Conservation (phyloP, 2,113 vertebrate species). For the Gorsachius goisagi region DNA sequence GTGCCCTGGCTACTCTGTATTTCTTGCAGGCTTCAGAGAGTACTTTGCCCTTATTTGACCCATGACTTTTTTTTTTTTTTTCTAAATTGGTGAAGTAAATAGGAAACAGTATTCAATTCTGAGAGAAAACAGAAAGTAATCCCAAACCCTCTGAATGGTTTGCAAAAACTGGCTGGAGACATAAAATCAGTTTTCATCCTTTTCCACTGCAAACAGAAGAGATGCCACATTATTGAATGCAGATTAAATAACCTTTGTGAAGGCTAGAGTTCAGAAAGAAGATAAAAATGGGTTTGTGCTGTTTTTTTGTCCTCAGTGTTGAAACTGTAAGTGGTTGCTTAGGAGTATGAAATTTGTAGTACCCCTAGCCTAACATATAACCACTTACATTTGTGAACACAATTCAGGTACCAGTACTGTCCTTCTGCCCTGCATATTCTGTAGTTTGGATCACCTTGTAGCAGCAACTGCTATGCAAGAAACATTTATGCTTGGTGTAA, state of each 20-base stretch:
- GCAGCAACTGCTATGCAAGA: neutral
- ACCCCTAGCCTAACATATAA: neutral
- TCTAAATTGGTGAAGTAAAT: neutral
- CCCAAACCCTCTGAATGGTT: neutral
- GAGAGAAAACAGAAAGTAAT: neutral
- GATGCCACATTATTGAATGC: neutral
- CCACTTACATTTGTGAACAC: neutral
- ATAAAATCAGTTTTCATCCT: neutral
- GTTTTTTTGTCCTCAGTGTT: neutral
- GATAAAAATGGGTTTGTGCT: neutral
- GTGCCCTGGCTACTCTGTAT: neutral
- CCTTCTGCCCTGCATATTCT: neutral
- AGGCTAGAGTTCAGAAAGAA: neutral
- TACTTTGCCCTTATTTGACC: constrained; percentile 3
- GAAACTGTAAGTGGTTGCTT: neutral
- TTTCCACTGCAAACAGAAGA: neutral
- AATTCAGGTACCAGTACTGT: neutral
- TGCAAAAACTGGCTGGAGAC: neutral
- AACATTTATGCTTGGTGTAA: neutral
- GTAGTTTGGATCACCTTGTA: neutral
- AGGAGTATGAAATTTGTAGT: neutral
- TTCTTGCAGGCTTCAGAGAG: neutral
- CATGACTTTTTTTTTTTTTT: neutral
- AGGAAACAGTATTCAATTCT: neutral
- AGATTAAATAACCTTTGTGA: neutral